Evolutionary conservation across 2,113 vertebrate species (phyloP).

Genomic region (Syngnathus scovelli): DNA sequence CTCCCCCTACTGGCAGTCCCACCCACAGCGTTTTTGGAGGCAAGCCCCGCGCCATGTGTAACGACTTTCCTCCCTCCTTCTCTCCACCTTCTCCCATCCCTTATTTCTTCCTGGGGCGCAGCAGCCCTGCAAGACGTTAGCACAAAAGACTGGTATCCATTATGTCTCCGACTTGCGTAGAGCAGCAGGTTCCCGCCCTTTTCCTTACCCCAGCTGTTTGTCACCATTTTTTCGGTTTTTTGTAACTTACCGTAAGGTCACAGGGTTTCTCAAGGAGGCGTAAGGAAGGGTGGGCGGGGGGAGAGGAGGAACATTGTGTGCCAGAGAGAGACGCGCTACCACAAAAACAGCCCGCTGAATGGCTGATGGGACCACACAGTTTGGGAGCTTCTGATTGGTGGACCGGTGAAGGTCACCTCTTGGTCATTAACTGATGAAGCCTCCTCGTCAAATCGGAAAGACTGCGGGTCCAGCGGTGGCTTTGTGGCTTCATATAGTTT

Average conservation of each 20-base stretch:
- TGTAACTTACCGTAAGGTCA: conserved; percentile 30
- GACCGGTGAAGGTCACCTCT: conserved; percentile 24
- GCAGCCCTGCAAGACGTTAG: conserved; percentile 28
- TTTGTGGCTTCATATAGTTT: background rate
- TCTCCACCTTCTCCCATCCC: conserved; percentile 4
- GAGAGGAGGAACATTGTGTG: conserved; percentile 67
- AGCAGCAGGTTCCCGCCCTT: background rate
- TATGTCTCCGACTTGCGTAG: conserved; percentile 31
- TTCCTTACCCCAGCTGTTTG: background rate
- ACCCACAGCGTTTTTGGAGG: background rate
- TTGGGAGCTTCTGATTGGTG: conserved; percentile 40
- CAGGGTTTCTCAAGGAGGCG: conserved; percentile 16
- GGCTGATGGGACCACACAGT: conserved; percentile 39
- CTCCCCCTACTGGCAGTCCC: conserved; percentile 29
- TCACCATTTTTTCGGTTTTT: conserved; percentile 31
- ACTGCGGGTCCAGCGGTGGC: background rate
- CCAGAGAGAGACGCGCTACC: conserved; percentile 70
- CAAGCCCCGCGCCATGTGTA: background rate
- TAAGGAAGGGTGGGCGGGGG: conserved; percentile 13
- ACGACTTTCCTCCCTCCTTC: background rate
- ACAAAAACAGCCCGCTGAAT: conserved; percentile 32
- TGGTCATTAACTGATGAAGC: conserved; percentile 22
- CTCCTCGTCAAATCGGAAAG: background rate
- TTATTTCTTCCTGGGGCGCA: background rate
- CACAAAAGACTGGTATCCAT: conserved; percentile 28